These are phyloP conservation scores for Pachyrhynchus sulphureomaculatus DNA, from an alignment of 1,140 invertebrate species.

Conservation along the genomic window DNA sequence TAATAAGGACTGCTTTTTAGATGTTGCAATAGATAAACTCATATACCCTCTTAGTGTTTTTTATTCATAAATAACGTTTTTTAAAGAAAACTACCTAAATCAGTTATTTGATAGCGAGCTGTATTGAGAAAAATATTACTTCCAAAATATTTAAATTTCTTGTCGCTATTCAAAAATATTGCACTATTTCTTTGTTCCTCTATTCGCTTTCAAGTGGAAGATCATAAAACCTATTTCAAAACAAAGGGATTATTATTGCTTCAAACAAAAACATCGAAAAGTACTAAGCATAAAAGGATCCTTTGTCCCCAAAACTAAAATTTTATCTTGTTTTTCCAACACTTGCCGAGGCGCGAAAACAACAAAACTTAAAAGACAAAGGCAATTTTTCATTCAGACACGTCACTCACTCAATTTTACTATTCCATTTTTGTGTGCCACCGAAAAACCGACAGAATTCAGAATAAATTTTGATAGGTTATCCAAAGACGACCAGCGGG, in stretches of 20 bases:
- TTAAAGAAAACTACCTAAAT: too few relatives aligned
- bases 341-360: constrained; percentile 22
- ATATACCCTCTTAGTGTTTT: too few relatives aligned
- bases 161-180: too few relatives aligned
- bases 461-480: constrained; percentile 19
- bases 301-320: constrained; percentile 25
- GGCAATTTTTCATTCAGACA: constrained; percentile 27
- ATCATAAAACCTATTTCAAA: constrained; percentile 9
- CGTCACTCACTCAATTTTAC: constrained; percentile 32
- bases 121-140: too few relatives aligned
- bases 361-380: constrained; percentile 31
- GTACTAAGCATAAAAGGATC: constrained; percentile 13
- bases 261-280: constrained; percentile 15
- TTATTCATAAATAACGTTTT: too few relatives aligned
- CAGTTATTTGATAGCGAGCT: too few relatives aligned
- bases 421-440: constrained; percentile 18
- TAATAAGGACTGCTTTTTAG: too few relatives aligned
- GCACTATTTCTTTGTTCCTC: too few relatives aligned
- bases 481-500: background rate
- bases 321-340: constrained; percentile 29
- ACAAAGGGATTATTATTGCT: constrained; percentile 26
- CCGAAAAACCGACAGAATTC: constrained; percentile 6
- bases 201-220: background rate
- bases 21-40: too few relatives aligned
- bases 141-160: too few relatives aligned